phyloP scores from a whole-genome alignment of 2,888 invertebrate genomes.

The Xestia xanthographa region DNA sequence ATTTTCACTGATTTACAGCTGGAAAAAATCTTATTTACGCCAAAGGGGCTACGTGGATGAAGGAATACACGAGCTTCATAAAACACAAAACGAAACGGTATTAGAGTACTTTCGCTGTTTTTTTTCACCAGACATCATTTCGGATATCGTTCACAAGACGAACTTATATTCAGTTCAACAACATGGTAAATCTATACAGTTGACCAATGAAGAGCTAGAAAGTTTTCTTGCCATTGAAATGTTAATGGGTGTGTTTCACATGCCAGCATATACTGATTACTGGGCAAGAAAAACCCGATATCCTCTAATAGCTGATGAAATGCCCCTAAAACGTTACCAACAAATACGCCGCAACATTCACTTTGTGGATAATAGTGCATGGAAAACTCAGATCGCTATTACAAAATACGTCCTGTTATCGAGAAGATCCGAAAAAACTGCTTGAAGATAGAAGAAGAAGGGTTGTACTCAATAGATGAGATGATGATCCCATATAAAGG shows the following conservation, averaged over 20 bases:
- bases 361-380: constrained; percentile 11
- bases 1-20: no score
- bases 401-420: constrained; percentile 5
- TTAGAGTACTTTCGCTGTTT: no score
- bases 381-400: background rate
- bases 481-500: constrained; percentile 77
- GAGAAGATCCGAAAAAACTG: constrained; percentile 61
- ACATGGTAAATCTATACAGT: no score
- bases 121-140: no score
- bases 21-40: no score
- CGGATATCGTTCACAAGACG: no score
- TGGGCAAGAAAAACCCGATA: constrained; percentile 13
- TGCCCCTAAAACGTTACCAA: constrained; percentile 16
- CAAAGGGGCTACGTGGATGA: no score
- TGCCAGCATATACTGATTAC: background rate
- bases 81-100: no score
- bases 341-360: constrained; percentile 7
- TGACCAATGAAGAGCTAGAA: constrained; percentile 7
- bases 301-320: constrained; percentile 15
- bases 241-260: constrained; percentile 3
- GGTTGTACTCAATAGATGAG: constrained; percentile 69
- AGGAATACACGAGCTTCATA: no score
- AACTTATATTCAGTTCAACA: no score
- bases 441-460: constrained; percentile 59
- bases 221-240: constrained; percentile 2